A percentile compares a stretch with the other conserved stretches of the same genome.
These are phyloP conservation scores for Cryptosula pallasiana DNA, from an alignment of 2,888 invertebrate species.

Conservation along the genomic window DNA sequence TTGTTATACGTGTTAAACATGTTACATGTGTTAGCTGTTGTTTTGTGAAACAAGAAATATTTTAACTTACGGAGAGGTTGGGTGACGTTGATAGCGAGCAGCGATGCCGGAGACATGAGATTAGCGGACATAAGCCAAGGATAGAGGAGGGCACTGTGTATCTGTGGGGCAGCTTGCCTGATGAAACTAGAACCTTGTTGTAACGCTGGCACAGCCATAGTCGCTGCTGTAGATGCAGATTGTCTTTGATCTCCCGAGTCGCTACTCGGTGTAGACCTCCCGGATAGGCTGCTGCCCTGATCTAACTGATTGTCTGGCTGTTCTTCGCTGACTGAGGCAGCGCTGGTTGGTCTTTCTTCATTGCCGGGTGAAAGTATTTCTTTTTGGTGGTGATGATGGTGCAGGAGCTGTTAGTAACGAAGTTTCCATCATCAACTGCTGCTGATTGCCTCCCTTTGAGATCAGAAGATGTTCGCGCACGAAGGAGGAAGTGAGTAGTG, in stretches of 20 bases:
- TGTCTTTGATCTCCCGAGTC: background rate
- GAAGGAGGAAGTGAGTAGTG: background rate
- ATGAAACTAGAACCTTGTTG: slow-evolving; percentile 7
- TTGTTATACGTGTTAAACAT: too few species aligned
- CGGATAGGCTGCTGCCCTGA: background rate
- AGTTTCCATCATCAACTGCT: background rate
- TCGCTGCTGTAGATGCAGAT: background rate
- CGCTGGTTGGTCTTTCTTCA: background rate
- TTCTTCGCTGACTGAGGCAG: background rate
- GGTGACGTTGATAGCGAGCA: background rate
- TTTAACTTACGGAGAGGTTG: background rate
- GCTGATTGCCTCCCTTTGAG: background rate
- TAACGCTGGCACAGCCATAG: background rate
- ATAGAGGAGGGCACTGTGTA: slow-evolving; percentile 20
- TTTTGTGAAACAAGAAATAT: too few species aligned
- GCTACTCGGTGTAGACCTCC: background rate
- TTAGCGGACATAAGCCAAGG: slow-evolving; percentile 20
- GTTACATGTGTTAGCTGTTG: too few species aligned
- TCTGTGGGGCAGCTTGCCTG: slow-evolving; percentile 3
- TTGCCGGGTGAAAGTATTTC: background rate
- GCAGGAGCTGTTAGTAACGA: background rate
- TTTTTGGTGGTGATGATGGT: slow-evolving; percentile 3
- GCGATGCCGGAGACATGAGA: background rate
- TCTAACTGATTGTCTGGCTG: background rate
- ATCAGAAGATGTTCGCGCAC: background rate